Evolutionary conservation across 1,140 invertebrate genomes (phyloP).

Genomic region (Hermetia illucens): DNA sequence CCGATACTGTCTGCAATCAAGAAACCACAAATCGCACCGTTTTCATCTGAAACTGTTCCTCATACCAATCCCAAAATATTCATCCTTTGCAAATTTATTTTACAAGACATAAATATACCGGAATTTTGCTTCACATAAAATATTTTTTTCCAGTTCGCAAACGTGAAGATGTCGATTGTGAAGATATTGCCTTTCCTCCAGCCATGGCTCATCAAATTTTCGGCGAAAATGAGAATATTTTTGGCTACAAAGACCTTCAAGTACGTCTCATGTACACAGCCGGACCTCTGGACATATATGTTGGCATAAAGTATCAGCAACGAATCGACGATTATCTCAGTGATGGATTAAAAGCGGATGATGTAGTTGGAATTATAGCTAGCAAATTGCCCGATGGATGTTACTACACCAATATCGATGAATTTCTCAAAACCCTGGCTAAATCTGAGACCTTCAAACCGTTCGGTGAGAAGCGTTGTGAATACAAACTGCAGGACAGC

Average conservation of each 20-base stretch:
- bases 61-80: too few relatives aligned
- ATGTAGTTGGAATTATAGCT: constrained; percentile 56
- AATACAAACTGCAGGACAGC: constrained; percentile 26
- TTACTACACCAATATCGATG: constrained; percentile 27
- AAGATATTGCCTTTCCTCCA: constrained; percentile 57
- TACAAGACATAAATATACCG: constrained; percentile 1
- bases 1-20: too few relatives aligned
- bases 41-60: too few relatives aligned
- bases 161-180: constrained; percentile 54
- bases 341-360: constrained; percentile 58
- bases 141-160: constrained; percentile 42
- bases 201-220: constrained; percentile 92
- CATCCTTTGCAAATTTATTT: too few relatives aligned
- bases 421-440: constrained; percentile 25
- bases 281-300: constrained; percentile 58
- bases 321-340: constrained; percentile 26
- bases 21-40: too few relatives aligned
- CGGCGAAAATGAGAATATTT: constrained; percentile 84
- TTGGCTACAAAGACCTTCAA: constrained; percentile 76
- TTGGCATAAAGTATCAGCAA: constrained; percentile 31
- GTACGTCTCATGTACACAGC: constrained; percentile 74
- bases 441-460: constrained; percentile 28
- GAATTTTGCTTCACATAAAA: constrained; percentile 6
- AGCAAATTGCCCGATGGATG: constrained; percentile 37
- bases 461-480: constrained; percentile 32